Percentiles rank a stretch among this genome's conserved stretches.
These are phyloP conservation scores for Poeciliopsis presidionis DNA, from an alignment of 2,797 vertebrate species.

Conservation along the genomic window DNA sequence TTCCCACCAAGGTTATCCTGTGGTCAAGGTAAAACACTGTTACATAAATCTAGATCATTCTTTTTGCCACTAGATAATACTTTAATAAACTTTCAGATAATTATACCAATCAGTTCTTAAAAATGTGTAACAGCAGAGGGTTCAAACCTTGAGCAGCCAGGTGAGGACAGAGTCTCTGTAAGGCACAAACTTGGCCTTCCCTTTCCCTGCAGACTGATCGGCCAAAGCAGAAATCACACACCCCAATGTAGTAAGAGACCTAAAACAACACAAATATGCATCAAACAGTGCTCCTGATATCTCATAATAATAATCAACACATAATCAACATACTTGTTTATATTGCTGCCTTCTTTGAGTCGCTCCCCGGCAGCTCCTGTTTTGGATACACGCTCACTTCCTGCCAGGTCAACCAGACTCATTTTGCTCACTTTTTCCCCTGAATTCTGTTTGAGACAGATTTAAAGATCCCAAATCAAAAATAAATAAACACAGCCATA, in stretches of 20 bases:
- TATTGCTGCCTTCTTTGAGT: conserved; percentile 98
- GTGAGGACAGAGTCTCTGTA: conserved; percentile 99
- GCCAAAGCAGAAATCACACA: conserved; percentile 97
- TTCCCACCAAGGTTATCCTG: conserved; percentile 98
- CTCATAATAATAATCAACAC: neutral
- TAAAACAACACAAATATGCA: conserved; percentile 51
- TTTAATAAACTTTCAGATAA: neutral
- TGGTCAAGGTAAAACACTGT: conserved; percentile 13
- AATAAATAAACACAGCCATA: neutral
- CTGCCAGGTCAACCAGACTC: conserved; percentile 97
- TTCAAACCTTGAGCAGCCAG: conserved; percentile 95
- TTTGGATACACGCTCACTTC: conserved; percentile 95
- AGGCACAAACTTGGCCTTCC: conserved; percentile 96
- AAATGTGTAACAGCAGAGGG: neutral
- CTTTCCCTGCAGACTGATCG: conserved; percentile 95
- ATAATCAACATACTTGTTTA: conserved; percentile 89
- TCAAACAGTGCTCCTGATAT: neutral
- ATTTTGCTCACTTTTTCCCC: conserved; percentile 99
- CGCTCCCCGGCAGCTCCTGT: conserved; percentile 96
- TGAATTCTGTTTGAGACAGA: conserved; percentile 85
- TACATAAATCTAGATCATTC: neutral
- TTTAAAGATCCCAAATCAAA: neutral
- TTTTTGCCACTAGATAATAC: no score
- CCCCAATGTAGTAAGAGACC: conserved; percentile 95
- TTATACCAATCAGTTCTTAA: neutral